A percentile compares a stretch with the other conserved stretches of the same genome.
These are phyloP conservation scores for Clupea harengus DNA, from an alignment of 2,113 vertebrate genomes.

Conservation along the genomic window DNA sequence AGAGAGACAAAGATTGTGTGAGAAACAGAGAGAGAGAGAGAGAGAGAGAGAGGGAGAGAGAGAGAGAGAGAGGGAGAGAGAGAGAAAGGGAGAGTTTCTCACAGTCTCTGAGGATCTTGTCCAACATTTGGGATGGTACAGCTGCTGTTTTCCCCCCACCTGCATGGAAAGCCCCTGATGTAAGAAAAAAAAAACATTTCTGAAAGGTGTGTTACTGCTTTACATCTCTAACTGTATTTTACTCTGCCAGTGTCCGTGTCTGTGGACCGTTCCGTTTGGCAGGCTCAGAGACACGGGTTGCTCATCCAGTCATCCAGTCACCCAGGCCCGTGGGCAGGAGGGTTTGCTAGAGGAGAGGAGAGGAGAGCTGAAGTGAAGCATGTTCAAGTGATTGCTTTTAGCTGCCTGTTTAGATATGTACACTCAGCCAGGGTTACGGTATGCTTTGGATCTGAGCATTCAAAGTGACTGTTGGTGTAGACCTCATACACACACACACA, in stretches of 20 bases:
- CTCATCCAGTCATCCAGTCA: not conserved
- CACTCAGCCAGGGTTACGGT: too few species aligned
- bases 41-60: not conserved
- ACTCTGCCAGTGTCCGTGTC: not conserved
- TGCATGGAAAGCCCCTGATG: conserved; percentile 40
- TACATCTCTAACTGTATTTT: not conserved
- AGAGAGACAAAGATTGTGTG: not conserved
- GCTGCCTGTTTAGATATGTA: not conserved
- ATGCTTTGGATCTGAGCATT: too few species aligned
- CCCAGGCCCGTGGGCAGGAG: not conserved
- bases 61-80: conserved; percentile 11
- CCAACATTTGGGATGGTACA: conserved; percentile 32
- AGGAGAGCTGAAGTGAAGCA: not conserved
- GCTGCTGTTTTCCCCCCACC: conserved; percentile 34
- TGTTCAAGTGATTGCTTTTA: not conserved
- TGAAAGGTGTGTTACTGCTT: not conserved
- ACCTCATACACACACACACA: too few species aligned
- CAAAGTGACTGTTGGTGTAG: too few species aligned
- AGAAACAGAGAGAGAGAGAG: not conserved
- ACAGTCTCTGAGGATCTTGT: conserved; percentile 16
- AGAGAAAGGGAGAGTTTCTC: not conserved
- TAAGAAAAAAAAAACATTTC: conserved; percentile 6
- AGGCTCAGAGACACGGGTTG: not conserved
- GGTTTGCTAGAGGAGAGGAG: not conserved
- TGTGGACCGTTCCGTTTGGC: not conserved